A percentile compares a stretch with the other conserved stretches of the same genome.
Conservation (phyloP, 2,797 vertebrate genomes). For the Lithobates sylvaticus region DNA sequence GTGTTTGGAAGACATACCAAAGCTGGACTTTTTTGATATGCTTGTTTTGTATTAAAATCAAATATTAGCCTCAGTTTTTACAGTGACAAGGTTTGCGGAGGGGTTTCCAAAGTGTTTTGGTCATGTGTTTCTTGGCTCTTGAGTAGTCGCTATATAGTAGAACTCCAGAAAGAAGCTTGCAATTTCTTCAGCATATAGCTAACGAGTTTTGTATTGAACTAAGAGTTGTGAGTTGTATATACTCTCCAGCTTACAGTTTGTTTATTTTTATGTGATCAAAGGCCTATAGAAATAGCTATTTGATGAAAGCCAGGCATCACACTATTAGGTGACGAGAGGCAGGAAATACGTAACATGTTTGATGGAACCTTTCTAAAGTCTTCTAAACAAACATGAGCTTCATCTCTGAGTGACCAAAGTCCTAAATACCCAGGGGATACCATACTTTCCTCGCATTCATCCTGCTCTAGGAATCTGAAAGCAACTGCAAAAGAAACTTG, state of each 20-base stretch:
- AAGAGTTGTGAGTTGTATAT: not conserved
- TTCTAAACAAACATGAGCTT: slow-evolving; percentile 6
- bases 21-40: not conserved
- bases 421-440: not conserved
- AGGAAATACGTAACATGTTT: slow-evolving; percentile 1
- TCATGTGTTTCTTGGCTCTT: slow-evolving; percentile 2
- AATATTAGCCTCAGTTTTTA: not conserved
- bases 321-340: slow-evolving; percentile 27
- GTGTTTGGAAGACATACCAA: not conserved
- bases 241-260: slow-evolving; percentile 9
- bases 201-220: slow-evolving; percentile 4
- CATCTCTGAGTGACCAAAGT: not conserved
- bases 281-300: not conserved
- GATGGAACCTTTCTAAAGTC: slow-evolving; percentile 1
- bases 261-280: slow-evolving; percentile 46
- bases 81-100: not conserved
- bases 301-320: slow-evolving; percentile 21
- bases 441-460: not conserved
- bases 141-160: not conserved
- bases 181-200: slow-evolving; percentile 7
- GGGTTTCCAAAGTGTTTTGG: not conserved
- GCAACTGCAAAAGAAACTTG: not conserved
- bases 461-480: too few relatives aligned
- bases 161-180: not conserved
- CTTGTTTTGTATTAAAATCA: not conserved